Percentiles rank a stretch among this genome's conserved stretches.
phyloP scores from a whole-genome alignment of 1,140 invertebrate species.

The Bacillus rossius region DNA sequence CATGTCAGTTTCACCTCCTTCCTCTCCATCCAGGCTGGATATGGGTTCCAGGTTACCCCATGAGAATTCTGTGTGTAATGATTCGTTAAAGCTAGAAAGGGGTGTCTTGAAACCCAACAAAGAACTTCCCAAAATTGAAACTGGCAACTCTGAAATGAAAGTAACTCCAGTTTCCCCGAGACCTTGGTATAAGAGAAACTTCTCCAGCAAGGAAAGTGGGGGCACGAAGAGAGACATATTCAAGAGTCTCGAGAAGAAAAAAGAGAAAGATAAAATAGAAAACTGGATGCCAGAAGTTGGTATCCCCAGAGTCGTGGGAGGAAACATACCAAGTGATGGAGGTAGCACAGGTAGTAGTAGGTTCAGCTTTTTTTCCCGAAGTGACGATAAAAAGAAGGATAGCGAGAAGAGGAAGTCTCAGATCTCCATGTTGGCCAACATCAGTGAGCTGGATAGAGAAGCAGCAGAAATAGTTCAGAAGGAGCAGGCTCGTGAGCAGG shows the following conservation, averaged over 20 bases:
- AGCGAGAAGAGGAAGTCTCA: constrained; percentile 52
- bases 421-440: constrained; percentile 64
- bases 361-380: constrained; percentile 27
- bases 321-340: constrained; percentile 19
- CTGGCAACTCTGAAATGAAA: neutral
- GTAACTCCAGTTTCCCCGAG: constrained; percentile 44
- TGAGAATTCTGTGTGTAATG: constrained; percentile 35
- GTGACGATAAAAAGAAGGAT: constrained; percentile 32
- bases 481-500: constrained; percentile 42
- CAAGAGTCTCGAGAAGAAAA: constrained; percentile 16
- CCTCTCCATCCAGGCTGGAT: neutral
- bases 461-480: constrained; percentile 65
- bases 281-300: constrained; percentile 32
- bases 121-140: constrained; percentile 5
- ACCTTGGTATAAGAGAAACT: constrained; percentile 58
- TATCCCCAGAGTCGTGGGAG: constrained; percentile 19
- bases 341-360: constrained; percentile 20
- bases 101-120: constrained; percentile 40
- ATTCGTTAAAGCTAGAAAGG: constrained; percentile 44
- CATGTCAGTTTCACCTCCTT: constrained; percentile 7
- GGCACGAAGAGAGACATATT: constrained; percentile 13
- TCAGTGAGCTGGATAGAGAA: constrained; percentile 73
- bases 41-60: neutral
- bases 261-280: constrained; percentile 24
- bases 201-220: constrained; percentile 27